A percentile compares a stretch with the other conserved stretches of the same genome.
These are phyloP conservation scores for Oconnorella tubifera DNA, from an alignment of 2,888 invertebrate genomes.

Conservation along the genomic window DNA sequence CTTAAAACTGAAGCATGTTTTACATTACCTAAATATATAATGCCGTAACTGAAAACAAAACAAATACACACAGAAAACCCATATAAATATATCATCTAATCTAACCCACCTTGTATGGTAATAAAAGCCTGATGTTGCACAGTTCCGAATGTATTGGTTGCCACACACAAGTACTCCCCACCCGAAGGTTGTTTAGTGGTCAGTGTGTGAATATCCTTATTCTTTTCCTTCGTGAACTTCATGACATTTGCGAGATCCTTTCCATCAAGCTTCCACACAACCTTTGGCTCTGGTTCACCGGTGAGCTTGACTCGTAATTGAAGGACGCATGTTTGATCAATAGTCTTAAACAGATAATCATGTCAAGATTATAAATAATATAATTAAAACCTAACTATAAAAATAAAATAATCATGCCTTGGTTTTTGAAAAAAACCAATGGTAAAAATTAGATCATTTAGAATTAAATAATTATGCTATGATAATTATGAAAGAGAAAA, in stretches of 20 bases:
- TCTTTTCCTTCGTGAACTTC: constrained; percentile 81
- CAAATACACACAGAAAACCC: neutral
- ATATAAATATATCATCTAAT: neutral
- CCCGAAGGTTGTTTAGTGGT: constrained; percentile 35
- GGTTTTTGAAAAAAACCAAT: neutral
- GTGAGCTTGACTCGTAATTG: constrained; percentile 61
- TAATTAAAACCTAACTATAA: neutral
- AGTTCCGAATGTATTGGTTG: constrained; percentile 21
- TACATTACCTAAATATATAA: too few species aligned
- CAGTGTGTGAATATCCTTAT: constrained; percentile 51
- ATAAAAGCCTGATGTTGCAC: constrained; percentile 58
- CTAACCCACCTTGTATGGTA: constrained; percentile 74
- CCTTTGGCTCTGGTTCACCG: constrained; percentile 64
- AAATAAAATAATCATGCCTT: neutral
- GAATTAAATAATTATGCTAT: too few species aligned
- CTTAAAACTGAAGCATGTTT: too few species aligned
- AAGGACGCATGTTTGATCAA: constrained; percentile 21
- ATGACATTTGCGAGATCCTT: constrained; percentile 65
- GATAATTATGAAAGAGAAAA: too few species aligned
- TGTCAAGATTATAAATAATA: too few species aligned
- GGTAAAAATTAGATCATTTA: too few species aligned
- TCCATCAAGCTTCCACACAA: constrained; percentile 61
- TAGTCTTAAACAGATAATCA: constrained; percentile 30
- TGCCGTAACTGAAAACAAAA: too few species aligned
- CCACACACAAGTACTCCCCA: constrained; percentile 20